These are phyloP conservation scores for Formica exsecta DNA, from an alignment of 1,140 invertebrate species.

Conservation along the genomic window DNA sequence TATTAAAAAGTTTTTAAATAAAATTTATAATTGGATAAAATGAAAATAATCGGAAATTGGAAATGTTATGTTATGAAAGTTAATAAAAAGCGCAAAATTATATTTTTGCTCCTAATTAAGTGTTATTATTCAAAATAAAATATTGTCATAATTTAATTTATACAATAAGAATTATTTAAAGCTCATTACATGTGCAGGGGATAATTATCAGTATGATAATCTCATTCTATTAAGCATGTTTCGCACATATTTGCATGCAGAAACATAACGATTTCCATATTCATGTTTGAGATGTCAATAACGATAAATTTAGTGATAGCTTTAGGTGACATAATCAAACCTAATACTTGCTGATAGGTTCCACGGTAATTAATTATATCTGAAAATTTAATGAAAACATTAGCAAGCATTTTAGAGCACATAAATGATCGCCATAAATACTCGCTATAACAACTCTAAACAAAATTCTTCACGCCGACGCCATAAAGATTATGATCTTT, in stretches of 20 bases:
- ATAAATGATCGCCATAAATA: conserved; percentile 49
- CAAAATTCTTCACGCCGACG: conserved; percentile 36
- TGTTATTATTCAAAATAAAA: not conserved
- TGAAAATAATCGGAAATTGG: not conserved
- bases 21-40: not conserved
- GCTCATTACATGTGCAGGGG: too few species aligned
- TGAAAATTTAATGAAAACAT: conserved; percentile 37
- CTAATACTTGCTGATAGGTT: conserved; percentile 7
- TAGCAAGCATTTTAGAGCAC: conserved; percentile 46
- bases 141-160: conserved; percentile 13
- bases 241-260: conserved; percentile 7
- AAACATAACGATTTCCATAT: conserved; percentile 30
- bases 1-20: not conserved
- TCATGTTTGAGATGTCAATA: conserved; percentile 38
- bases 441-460: not conserved
- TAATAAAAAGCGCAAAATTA: not conserved
- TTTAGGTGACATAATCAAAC: conserved; percentile 31
- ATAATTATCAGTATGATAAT: conserved; percentile 5
- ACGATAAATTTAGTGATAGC: conserved; percentile 44
- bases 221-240: conserved; percentile 18
- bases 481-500: conserved; percentile 51
- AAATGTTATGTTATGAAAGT: not conserved
- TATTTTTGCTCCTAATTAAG: not conserved
- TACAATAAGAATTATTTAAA: not conserved
- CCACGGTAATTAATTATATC: conserved; percentile 42